Conservation (phyloP, 2,888 invertebrate genomes). For the Aplocera efformata region DNA sequence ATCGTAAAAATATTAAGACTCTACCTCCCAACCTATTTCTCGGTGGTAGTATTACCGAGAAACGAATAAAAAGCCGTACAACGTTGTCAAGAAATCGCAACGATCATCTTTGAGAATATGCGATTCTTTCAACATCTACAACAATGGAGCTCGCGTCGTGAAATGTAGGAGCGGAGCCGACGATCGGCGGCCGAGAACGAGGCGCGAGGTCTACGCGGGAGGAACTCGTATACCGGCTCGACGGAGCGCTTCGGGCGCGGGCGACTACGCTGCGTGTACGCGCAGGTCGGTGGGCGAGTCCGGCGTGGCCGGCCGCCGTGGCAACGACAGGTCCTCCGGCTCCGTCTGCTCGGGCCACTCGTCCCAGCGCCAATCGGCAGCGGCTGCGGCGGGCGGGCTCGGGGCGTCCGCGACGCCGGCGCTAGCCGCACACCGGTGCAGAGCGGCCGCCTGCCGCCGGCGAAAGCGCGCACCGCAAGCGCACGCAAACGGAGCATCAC, state of each 20-base stretch:
- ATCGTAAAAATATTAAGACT: constrained; percentile 54
- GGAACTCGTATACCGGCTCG: constrained; percentile 89
- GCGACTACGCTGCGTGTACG: constrained; percentile 71
- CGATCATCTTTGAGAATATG: neutral
- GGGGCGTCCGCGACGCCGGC: constrained; percentile 63
- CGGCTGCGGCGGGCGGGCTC: constrained; percentile 69
- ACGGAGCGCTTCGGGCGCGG: constrained; percentile 46
- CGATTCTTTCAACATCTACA: constrained; percentile 12
- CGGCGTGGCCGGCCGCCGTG: constrained; percentile 72
- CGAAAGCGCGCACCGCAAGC: constrained; percentile 90
- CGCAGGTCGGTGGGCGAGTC: constrained; percentile 76
- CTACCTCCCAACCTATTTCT: constrained; percentile 60
- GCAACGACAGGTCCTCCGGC: constrained; percentile 93
- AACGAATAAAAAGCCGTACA: constrained; percentile 37
- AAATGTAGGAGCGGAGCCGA: constrained; percentile 11
- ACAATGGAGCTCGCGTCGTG: constrained; percentile 8
- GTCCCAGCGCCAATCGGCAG: constrained; percentile 68
- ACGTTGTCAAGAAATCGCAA: constrained; percentile 37
- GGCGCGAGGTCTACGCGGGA: constrained; percentile 77
- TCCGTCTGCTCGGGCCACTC: constrained; percentile 91
- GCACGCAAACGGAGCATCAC: constrained; percentile 94
- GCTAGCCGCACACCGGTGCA: constrained; percentile 87
- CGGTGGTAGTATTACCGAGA: constrained; percentile 57
- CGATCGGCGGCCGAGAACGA: constrained; percentile 39
- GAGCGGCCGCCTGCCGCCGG: constrained; percentile 91